Evolutionary conservation across 2,888 invertebrate genomes (phyloP).

Genomic region (Junonia oenone): DNA sequence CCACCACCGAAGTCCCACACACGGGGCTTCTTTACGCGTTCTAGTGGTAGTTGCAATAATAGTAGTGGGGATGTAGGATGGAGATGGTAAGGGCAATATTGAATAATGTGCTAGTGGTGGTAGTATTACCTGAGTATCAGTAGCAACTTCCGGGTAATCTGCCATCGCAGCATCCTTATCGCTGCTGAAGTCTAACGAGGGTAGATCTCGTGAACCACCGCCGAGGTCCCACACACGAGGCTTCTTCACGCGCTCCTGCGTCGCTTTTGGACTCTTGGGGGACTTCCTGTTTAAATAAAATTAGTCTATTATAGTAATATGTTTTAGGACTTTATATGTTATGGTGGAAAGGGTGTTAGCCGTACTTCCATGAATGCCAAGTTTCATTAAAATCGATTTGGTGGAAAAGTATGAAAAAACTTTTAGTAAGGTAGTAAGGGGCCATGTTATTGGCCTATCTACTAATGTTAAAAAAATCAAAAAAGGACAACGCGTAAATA

Average conservation of each 20-base stretch:
- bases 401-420: too few species aligned
- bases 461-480: too few species aligned
- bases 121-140: slow-evolving; percentile 81
- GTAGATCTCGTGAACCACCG: slow-evolving; percentile 87
- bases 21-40: slow-evolving; percentile 92
- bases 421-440: too few species aligned
- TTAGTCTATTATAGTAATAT: too few species aligned
- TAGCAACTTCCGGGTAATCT: slow-evolving; percentile 74
- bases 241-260: slow-evolving; percentile 91
- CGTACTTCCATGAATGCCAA: too few species aligned
- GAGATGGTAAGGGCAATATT: too few species aligned
- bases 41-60: too few species aligned
- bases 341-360: too few species aligned
- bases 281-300: slow-evolving; percentile 47
- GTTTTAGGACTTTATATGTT: too few species aligned
- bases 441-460: too few species aligned
- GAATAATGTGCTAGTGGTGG: not conserved
- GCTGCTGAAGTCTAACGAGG: slow-evolving; percentile 88
- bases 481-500: too few species aligned
- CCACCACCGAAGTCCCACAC: slow-evolving; percentile 94
- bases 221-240: slow-evolving; percentile 94
- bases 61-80: not conserved
- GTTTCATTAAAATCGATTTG: too few species aligned
- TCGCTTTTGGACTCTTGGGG: slow-evolving; percentile 69
- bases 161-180: slow-evolving; percentile 79